phyloP scores from a whole-genome alignment of 2,113 vertebrate genomes.

The Tylochromis polylepis region DNA sequence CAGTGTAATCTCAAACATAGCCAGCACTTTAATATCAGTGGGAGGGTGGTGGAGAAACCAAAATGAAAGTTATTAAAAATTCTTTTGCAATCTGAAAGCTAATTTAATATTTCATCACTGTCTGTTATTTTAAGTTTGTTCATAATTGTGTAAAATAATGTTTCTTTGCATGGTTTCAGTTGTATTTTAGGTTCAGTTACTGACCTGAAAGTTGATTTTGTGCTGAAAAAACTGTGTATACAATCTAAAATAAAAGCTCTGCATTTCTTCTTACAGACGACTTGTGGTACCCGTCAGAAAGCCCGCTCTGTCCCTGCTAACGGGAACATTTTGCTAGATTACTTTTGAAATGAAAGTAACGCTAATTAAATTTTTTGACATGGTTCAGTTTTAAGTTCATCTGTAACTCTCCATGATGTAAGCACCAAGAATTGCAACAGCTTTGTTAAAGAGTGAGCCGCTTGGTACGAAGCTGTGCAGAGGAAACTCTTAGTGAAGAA shows the following conservation, averaged over 20 bases:
- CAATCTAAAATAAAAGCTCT: neutral
- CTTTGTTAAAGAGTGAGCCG: too few species aligned
- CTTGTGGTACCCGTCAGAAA: neutral
- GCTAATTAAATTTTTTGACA: neutral
- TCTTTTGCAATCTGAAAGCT: neutral
- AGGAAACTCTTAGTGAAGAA: too few species aligned
- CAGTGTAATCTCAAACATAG: neutral
- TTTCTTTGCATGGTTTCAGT: neutral
- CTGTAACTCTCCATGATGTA: too few species aligned
- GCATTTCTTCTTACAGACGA: neutral
- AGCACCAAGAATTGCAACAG: too few species aligned
- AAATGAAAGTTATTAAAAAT: neutral
- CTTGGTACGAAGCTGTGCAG: too few species aligned
- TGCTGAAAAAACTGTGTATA: neutral
- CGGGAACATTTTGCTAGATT: neutral
- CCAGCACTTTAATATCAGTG: neutral
- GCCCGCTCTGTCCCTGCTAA: neutral
- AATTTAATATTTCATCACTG: accelerated
- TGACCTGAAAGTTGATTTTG: neutral
- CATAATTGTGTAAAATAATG: neutral
- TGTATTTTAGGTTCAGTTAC: neutral
- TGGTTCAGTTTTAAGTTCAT: neutral
- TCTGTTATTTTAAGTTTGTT: neutral
- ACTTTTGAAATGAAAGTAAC: neutral
- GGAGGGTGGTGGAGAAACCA: neutral